These are phyloP conservation scores for Dicyrtomina minuta DNA, from an alignment of 2,888 invertebrate species.

Conservation along the genomic window DNA sequence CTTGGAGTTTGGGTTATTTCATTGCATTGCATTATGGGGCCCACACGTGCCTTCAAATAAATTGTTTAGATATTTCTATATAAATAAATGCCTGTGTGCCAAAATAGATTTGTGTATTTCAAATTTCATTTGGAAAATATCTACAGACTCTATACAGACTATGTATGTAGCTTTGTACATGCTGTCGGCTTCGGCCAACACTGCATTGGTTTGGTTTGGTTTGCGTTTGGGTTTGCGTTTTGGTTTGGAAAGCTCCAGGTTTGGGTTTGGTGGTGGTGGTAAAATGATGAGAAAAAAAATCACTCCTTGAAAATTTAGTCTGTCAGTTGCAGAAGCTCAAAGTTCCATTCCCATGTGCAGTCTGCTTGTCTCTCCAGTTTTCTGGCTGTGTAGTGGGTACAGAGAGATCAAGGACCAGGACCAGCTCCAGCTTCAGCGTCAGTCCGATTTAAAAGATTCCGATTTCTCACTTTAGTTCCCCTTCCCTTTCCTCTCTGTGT, in stretches of 20 bases:
- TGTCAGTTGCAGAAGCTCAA: slow-evolving; percentile 14
- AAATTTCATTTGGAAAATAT: slow-evolving; percentile 21
- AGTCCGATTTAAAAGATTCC: slow-evolving; percentile 20
- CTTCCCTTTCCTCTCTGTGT: not conserved
- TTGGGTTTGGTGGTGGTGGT: not conserved
- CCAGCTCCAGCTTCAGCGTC: not conserved
- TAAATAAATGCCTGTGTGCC: too few species aligned
- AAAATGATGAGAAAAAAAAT: slow-evolving; percentile 3
- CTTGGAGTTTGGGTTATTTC: too few species aligned
- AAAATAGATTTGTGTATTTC: slow-evolving; percentile 18
- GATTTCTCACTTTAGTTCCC: slow-evolving; percentile 3
- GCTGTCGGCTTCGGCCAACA: too few species aligned
- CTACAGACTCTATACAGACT: too few species aligned
- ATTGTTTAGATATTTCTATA: too few species aligned
- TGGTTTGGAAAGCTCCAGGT: not conserved
- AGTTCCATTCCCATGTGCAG: slow-evolving; percentile 11
- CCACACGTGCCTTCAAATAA: too few species aligned
- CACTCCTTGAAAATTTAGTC: slow-evolving; percentile 23
- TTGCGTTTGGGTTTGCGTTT: too few species aligned
- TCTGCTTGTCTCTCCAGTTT: slow-evolving; percentile 16
- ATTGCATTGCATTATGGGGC: too few species aligned
- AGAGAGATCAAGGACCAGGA: too few species aligned
- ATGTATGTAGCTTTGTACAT: not conserved
- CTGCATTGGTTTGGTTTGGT: too few species aligned
- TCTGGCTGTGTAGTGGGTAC: too few species aligned